Conservation (phyloP, 1,140 invertebrate genomes). For the Drosophila erecta region DNA sequence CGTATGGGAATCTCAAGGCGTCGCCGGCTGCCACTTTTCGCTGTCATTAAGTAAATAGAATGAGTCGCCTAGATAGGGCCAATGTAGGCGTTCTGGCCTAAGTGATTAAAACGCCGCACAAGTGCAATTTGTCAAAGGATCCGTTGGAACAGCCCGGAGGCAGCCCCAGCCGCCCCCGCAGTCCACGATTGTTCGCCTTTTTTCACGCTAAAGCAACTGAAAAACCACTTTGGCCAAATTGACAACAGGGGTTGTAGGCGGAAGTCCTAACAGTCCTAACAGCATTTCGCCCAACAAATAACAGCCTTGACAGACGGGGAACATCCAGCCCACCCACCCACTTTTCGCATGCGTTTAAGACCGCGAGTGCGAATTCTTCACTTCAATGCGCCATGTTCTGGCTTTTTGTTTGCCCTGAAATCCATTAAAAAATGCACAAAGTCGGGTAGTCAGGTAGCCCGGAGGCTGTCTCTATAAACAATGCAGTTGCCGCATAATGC, state of each 20-base stretch:
- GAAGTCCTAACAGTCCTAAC: slow-evolving; percentile 72
- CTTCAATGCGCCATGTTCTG: slow-evolving; percentile 73
- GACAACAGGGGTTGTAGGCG: slow-evolving; percentile 63
- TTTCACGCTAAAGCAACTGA: slow-evolving; percentile 84
- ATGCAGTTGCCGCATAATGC: slow-evolving; percentile 75
- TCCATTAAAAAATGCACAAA: slow-evolving; percentile 80
- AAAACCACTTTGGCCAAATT: slow-evolving; percentile 85
- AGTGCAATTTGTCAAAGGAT: slow-evolving; percentile 70
- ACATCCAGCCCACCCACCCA: neutral
- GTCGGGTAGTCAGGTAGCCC: slow-evolving; percentile 60
- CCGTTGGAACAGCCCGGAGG: neutral
- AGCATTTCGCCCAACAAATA: slow-evolving; percentile 63
- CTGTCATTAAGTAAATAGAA: slow-evolving; percentile 84
- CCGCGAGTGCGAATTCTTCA: slow-evolving; percentile 84
- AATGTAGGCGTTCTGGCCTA: slow-evolving; percentile 75
- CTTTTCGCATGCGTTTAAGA: slow-evolving; percentile 58
- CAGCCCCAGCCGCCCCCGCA: neutral
- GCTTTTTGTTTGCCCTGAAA: slow-evolving; percentile 53
- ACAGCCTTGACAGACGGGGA: slow-evolving; percentile 35
- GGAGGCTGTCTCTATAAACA: slow-evolving; percentile 63
- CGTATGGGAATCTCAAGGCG: slow-evolving; percentile 48
- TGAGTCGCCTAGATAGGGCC: slow-evolving; percentile 73
- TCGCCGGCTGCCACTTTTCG: slow-evolving; percentile 74
- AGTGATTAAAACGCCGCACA: slow-evolving; percentile 84
- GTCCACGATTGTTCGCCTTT: slow-evolving; percentile 64